A percentile compares a stretch with the other conserved stretches of the same genome.
phyloP scores from a whole-genome alignment of 1,140 invertebrate genomes.

The Onthophagus taurus region DNA sequence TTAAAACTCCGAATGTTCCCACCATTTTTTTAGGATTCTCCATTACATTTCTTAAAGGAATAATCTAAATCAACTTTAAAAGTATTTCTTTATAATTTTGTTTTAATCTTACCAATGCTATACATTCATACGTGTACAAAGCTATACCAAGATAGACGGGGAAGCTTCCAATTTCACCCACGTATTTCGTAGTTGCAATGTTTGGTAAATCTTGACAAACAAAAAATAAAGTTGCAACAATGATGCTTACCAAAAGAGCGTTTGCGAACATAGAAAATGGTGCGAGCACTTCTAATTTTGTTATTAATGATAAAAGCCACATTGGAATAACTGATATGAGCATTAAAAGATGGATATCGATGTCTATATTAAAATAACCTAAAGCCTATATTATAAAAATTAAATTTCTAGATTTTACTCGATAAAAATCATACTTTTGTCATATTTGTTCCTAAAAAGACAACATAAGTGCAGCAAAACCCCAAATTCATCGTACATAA shows the following conservation, averaged over 20 bases:
- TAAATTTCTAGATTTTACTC: not conserved
- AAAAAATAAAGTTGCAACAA: not conserved
- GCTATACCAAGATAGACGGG: not conserved
- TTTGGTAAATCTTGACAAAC: not conserved
- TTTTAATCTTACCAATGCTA: constrained; percentile 4
- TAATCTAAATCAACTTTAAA: not conserved
- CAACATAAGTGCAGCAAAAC: constrained; percentile 1
- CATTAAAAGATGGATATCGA: not conserved
- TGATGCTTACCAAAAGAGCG: not conserved
- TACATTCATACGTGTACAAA: not conserved
- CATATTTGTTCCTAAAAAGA: constrained; percentile 7
- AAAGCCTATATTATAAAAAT: not conserved
- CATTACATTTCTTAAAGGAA: constrained; percentile 6
- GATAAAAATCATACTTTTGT: constrained; percentile 3
- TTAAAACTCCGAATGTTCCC: not conserved
- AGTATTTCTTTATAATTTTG: not conserved
- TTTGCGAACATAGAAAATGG: constrained; percentile 4
- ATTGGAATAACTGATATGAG: constrained; percentile 4
- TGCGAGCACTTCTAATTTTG: not conserved
- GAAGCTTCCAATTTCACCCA: not conserved
- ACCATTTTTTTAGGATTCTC: not conserved
- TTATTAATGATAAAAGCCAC: constrained; percentile 7
- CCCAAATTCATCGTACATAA: constrained; percentile 6
- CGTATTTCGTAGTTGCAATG: not conserved
- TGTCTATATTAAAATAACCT: not conserved